phyloP scores from a whole-genome alignment of 2,888 invertebrate species.

The Brachycybe producta region DNA sequence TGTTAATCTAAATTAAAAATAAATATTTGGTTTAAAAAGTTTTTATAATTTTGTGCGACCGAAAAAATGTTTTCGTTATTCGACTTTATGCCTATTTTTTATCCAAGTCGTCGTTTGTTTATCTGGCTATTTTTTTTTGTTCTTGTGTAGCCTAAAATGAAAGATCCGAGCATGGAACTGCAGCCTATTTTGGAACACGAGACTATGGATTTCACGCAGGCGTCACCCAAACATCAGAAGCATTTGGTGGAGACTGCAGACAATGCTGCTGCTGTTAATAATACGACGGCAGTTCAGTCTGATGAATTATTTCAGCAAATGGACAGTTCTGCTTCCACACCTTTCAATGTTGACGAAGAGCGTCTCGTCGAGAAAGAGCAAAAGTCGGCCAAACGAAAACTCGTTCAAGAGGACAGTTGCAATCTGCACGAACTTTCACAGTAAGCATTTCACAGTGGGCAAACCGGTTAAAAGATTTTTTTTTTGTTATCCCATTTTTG shows the following conservation, averaged over 20 bases:
- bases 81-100: too few species aligned
- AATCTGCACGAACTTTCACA: conserved; percentile 41
- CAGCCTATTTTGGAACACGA: conserved; percentile 90
- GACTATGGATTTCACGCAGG: conserved; percentile 65
- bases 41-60: too few species aligned
- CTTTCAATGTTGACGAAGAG: conserved; percentile 3
- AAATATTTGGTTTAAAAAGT: too few species aligned
- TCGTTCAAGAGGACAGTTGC: conserved; percentile 25
- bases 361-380: conserved; percentile 2
- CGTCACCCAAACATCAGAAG: conserved; percentile 38
- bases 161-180: conserved; percentile 45
- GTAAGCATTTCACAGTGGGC: conserved; percentile 37
- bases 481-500: too few species aligned
- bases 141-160: conserved; percentile 12
- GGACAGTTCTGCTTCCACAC: conserved; percentile 21
- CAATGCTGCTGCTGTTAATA: not conserved
- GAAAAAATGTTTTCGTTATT: too few species aligned
- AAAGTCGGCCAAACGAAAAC: conserved; percentile 21
- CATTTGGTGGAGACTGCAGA: conserved; percentile 26
- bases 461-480: too few species aligned
- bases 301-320: too few species aligned
- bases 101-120: too few species aligned
- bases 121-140: too few species aligned
- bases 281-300: not conserved
- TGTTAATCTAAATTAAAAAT: too few species aligned